These are phyloP conservation scores for Physocephala rufipes DNA, from an alignment of 2,888 invertebrate genomes.

Conservation along the genomic window DNA sequence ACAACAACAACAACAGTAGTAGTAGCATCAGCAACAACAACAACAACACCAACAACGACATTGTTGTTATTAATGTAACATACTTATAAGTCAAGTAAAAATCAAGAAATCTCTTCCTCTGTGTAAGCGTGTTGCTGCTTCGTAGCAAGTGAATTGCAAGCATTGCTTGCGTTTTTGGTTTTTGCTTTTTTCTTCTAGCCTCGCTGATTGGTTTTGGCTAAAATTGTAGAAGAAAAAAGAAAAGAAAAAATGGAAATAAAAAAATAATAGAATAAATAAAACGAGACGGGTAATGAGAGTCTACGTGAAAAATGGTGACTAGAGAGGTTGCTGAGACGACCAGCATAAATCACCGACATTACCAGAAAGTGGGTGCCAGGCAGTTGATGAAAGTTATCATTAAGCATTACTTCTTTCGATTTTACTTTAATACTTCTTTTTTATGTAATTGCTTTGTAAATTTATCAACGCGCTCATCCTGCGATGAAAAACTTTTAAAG, in stretches of 20 bases:
- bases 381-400: not conserved
- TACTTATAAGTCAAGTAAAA: constrained; percentile 18
- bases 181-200: not conserved
- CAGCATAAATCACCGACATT: not conserved
- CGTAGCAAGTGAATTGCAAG: constrained; percentile 17
- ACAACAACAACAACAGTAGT: not conserved
- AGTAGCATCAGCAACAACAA: constrained; percentile 11
- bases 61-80: not conserved
- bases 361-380: constrained; percentile 15
- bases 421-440: not conserved
- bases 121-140: constrained; percentile 15
- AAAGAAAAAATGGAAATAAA: not conserved
- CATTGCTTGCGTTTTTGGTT: not conserved
- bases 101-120: constrained; percentile 14
- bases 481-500: too few species aligned
- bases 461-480: too few species aligned
- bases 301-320: not conserved
- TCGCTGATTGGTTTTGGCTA: not conserved
- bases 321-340: not conserved
- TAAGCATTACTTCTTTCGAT: constrained; percentile 3
- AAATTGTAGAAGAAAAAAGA: not conserved
- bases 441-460: not conserved
- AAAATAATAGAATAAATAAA: not conserved
- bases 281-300: not conserved
- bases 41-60: constrained; percentile 6